These are phyloP conservation scores for Bolinopsis microptera DNA, from an alignment of 37 sponge, comb jelly and placozoan species.

Conservation along the genomic window DNA sequence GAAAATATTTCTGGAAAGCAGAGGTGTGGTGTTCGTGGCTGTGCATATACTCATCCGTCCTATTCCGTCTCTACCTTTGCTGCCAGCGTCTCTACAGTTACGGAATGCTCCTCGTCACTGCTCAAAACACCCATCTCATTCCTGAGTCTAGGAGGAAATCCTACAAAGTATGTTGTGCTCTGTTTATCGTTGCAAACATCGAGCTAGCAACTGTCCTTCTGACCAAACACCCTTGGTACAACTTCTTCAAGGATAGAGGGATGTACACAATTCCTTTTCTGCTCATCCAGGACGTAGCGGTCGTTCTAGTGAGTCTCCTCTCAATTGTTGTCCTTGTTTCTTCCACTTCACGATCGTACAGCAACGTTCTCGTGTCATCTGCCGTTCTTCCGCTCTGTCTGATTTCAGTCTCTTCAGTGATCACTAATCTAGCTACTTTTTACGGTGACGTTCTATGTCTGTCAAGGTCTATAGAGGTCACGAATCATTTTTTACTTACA, in stretches of 20 bases:
- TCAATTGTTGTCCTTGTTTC: not conserved
- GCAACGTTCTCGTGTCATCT: not conserved
- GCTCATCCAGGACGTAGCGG: not conserved
- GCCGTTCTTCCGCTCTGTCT: not conserved
- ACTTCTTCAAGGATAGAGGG: not conserved
- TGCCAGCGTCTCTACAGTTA: not conserved
- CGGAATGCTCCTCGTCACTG: not conserved
- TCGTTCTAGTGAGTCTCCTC: not conserved
- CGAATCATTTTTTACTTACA: not conserved
- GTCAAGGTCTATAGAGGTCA: not conserved
- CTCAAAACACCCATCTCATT: not conserved
- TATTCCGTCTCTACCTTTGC: not conserved
- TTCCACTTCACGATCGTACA: not conserved
- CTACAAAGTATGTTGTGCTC: not conserved
- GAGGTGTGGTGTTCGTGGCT: not conserved
- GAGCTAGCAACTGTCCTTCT: not conserved
- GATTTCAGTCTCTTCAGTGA: not conserved
- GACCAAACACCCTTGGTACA: not conserved
- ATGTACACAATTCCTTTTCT: slow-evolving; percentile 22
- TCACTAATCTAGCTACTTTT: not conserved
- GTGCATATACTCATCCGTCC: not conserved
- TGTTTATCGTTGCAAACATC: not conserved
- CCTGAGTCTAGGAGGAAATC: not conserved
- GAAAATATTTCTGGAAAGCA: not conserved
- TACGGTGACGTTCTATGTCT: not conserved